phyloP scores from a whole-genome alignment of 2,888 invertebrate species.

The Empis livida region DNA sequence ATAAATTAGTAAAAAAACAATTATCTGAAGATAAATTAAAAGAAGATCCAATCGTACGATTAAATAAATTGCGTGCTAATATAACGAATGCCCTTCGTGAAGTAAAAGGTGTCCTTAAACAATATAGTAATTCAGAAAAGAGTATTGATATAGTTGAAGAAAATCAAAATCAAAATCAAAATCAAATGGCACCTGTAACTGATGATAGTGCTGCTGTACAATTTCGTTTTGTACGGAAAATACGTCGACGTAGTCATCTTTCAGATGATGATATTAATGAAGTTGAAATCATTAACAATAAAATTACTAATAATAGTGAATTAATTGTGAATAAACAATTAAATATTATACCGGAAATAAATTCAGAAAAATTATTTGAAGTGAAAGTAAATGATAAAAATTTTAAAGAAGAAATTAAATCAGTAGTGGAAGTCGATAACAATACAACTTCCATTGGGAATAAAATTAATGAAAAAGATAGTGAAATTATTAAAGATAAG shows the following conservation, averaged over 20 bases:
- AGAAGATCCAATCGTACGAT: slow-evolving; percentile 27
- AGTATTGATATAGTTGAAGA: slow-evolving; percentile 16
- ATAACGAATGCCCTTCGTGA: slow-evolving; percentile 31
- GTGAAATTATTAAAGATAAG: not conserved
- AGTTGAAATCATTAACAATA: not conserved
- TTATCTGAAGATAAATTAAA: slow-evolving; percentile 18
- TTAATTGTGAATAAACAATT: not conserved
- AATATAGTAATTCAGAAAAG: slow-evolving; percentile 30
- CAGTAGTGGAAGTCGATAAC: no score
- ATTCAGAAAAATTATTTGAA: not conserved
- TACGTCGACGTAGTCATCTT: slow-evolving; percentile 27
- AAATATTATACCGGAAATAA: not conserved
- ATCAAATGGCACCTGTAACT: slow-evolving; percentile 3
- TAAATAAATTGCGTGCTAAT: slow-evolving; percentile 29
- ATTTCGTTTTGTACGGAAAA: slow-evolving; percentile 30
- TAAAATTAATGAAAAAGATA: not conserved
- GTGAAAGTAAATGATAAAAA: not conserved
- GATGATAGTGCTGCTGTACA: slow-evolving; percentile 18
- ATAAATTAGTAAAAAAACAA: not conserved
- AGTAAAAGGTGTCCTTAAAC: slow-evolving; percentile 31
- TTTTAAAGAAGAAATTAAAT: not conserved
- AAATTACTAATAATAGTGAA: not conserved
- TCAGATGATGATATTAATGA: slow-evolving; percentile 20
- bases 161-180: not conserved
- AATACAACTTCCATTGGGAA: not conserved